Evolutionary conservation across 2,113 vertebrate species (phyloP), one percentile per base, ranked within the genome.

Genomic region (Kobus ellipsiprymnus): DNA sequence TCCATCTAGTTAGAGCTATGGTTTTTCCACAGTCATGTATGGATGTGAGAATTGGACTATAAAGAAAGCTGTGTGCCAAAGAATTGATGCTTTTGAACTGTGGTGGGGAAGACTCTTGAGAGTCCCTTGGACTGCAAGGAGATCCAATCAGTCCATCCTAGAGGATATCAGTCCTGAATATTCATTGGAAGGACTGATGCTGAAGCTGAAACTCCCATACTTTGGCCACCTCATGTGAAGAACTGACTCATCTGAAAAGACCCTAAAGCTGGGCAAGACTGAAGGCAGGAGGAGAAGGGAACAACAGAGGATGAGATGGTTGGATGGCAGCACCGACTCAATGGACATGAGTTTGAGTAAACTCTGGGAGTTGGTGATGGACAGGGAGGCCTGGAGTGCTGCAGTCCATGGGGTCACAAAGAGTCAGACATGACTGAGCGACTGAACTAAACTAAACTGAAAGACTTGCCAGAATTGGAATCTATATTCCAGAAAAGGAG

Each of bases 361-460:
- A 71, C 19, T 71, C 5, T 71, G 33, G n/a, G n/a, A 71, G 19
- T 12, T 71, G 67, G n/a, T 0, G 2, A 36, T 71, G 67, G 67
- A 71, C n/a, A 23, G n/a, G 64, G 67, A 71, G 67, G 19, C n/a
- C 67, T 71, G 19, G 19, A 71, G n/a, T 71, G 67, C 19, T 36
- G 19, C n/a, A 71, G n/a, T 71, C n/a, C n/a, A 36, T 71, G 67
- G 33, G 19, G n/a, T 71, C 19, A 36, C 19, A 71, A 23, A 71
- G n/a, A 71, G 5, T 71, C n/a, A 2, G n/a, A 40, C n/a, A 40
- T 0, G 4, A 71, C n/a, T 71, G n/a, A 71, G n/a, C 0, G 5
- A 71, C n/a, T 40, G 67, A 71, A 71, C 17, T 71, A 10, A 71
- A 23, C 9, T 67, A 67, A 71, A 71, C 64, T 23, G 67, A 71